A percentile compares a stretch with the other conserved stretches of the same genome.
Conservation (phyloP, 2,888 invertebrate species). For the Pasiphila rectangulata region DNA sequence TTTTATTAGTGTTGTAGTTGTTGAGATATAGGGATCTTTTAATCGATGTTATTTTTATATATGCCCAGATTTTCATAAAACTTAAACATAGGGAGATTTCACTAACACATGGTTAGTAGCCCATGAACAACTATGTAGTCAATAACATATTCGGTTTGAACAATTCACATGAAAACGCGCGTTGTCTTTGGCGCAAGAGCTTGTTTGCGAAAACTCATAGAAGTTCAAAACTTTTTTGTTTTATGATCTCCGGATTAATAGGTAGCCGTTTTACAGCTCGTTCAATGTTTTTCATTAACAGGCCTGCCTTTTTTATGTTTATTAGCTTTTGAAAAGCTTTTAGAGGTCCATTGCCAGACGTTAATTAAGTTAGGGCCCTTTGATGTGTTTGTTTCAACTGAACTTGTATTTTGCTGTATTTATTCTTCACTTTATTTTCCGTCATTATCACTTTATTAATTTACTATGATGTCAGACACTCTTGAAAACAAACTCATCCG, state of each 20-base stretch:
- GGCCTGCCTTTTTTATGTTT: slow-evolving; percentile 38
- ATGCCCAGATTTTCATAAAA: too few species aligned
- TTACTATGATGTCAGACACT: background rate
- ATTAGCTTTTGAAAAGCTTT: slow-evolving; percentile 9
- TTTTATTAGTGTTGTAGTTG: too few species aligned
- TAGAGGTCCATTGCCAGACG: background rate
- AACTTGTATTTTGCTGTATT: background rate
- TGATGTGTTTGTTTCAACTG: slow-evolving; percentile 11
- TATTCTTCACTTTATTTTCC: background rate
- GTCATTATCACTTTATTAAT: background rate
- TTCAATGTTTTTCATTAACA: slow-evolving; percentile 50
- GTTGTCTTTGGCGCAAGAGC: too few species aligned
- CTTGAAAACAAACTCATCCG: background rate
- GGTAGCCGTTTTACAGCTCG: slow-evolving; percentile 51
- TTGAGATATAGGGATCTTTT: too few species aligned
- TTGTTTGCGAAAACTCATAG: too few species aligned
- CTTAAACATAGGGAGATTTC: too few species aligned
- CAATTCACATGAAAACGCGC: too few species aligned
- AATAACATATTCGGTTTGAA: too few species aligned
- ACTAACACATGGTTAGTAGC: too few species aligned
- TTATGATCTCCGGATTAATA: slow-evolving; percentile 58
- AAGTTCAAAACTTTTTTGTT: too few species aligned
- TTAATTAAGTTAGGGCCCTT: slow-evolving; percentile 14
- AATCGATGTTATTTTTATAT: too few species aligned
- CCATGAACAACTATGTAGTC: too few species aligned